Evolutionary conservation across 2,888 invertebrate genomes (phyloP), one percentile per base, ranked within the genome.

Genomic region (Phorcus lineatus): DNA sequence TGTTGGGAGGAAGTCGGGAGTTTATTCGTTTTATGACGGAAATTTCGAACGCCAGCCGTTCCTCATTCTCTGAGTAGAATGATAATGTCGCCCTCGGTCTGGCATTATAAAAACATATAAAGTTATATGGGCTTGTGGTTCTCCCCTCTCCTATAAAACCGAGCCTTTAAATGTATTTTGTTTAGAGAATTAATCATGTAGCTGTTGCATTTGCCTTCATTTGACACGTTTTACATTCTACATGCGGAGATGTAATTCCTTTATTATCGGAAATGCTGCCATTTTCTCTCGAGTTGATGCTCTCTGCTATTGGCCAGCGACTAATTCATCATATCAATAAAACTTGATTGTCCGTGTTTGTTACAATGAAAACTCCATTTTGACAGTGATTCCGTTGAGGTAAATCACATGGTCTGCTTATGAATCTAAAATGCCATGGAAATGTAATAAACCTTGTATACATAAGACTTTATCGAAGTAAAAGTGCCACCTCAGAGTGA

Each of bases 81-180:
- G 40, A 70, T 70, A 70, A 70, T 36, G 70, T 36, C 36, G 40
- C 28, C 24, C 62, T 62, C 17, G 28, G 62, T 62, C 62, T 24
- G 16, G 70, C 28, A 70, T 70, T 70, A 70, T 70, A 70, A 70
- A 70, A 70, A 70, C 70, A 70, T 70, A 70, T 70, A 70, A 70
- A 70, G 36, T 70, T 70, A 36, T 70, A 70, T 70, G 28, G 70
- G 70, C 70, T 70, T 36, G 17, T 36, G 19, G 31, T 19, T 19
- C 40, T 19, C 36, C 36, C 70, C 19, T 31, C 36, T 70, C 31
- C 40, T 17, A 70, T 70, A 70, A 70, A 70, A 13, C n/a, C 36
- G 17, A 70, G 70, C 70, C 36, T 70, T 36, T 36, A 70, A 70
- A 19, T 31, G 70, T 70, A 70, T 36, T 70, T 70, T 70, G 70